A percentile compares a stretch with the other conserved stretches of the same genome.
Conservation (phyloP, 2,797 vertebrate species). For the Semotilus atromaculatus region DNA sequence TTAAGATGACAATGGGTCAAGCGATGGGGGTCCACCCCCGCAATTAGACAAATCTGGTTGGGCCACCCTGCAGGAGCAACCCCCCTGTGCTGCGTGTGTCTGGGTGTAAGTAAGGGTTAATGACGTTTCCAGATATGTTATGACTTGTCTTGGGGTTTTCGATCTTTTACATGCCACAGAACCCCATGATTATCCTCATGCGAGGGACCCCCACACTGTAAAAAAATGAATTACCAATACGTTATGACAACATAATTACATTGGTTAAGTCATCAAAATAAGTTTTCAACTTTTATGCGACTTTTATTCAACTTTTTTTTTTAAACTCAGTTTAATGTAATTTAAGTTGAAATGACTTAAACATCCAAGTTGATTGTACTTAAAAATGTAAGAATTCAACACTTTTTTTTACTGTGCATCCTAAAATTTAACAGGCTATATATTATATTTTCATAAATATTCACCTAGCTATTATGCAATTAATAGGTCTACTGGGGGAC, state of each 20-base stretch:
- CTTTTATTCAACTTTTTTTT: too few species aligned
- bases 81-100: conserved; percentile 22
- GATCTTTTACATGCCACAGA: not conserved
- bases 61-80: conserved; percentile 51
- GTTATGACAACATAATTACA: too few species aligned
- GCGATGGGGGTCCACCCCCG: conserved; percentile 64
- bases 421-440: not conserved
- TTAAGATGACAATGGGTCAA: conserved; percentile 62
- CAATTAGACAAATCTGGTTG: conserved; percentile 66
- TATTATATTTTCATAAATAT: not conserved
- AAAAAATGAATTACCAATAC: too few species aligned
- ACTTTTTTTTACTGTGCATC: not conserved
- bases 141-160: conserved; percentile 4
- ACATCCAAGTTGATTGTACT: too few species aligned
- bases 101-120: conserved; percentile 1
- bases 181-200: not conserved
- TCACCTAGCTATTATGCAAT: not conserved
- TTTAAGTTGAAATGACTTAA: too few species aligned
- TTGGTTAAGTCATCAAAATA: too few species aligned
- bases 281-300: too few species aligned
- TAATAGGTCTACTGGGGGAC: not conserved
- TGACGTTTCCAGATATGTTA: conserved; percentile 21
- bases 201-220: not conserved
- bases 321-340: too few species aligned
- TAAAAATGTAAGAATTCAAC: too few species aligned